Base-by-base conservation (phyloP, 2,797 vertebrate genomes). In the Calcarius lapponicus region DNA sequence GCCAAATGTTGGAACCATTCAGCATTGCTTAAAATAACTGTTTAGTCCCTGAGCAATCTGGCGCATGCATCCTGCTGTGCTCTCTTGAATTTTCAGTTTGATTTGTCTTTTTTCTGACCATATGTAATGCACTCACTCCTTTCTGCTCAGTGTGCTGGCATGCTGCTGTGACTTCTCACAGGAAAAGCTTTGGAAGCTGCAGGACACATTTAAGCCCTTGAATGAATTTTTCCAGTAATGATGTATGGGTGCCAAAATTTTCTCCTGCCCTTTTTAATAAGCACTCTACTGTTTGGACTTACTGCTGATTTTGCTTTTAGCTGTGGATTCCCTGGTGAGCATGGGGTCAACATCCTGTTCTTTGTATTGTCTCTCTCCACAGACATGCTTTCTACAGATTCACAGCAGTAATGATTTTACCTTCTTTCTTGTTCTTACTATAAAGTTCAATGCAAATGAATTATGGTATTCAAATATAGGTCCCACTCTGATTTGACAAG, bases 251-350 rank as follows among this genome's bases (percentile, higher is more conserved):
- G 90, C 79, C 94, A 93, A 51, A 60, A 81, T 76, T 96, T 94
- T 81, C 56, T 67, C 16, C 43, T 93, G 85, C 70, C 93, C 60
- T 94, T 95, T 96, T 86, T 88, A 97, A 88, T 90, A 91, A 58
- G 26, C 50, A 79, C 31, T 45, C 73, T 93, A 25, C 67, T 90
- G 60, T 79, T 86, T 80, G 24, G 62, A 54, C 88, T 92, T 86
- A 88, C 87, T 92, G 76, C 54, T 93, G 91, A 29, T 79, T 96
- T 90, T 75, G 56, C 87, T 96, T 97, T 96, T 93, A 95, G 76
- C 76, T 91, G 24, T 50, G 36, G 85, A 79, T 40, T 25, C 29
- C 86, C 92, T n/a, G 40, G 54, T 43, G 88, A 93, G 73, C 42
- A 38, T 0, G 3, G 60, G 62, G 76, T 93, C 82, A 90, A 29